Evolutionary conservation across 1,140 invertebrate genomes (phyloP).

Genomic region (Bombus soroeensis): DNA sequence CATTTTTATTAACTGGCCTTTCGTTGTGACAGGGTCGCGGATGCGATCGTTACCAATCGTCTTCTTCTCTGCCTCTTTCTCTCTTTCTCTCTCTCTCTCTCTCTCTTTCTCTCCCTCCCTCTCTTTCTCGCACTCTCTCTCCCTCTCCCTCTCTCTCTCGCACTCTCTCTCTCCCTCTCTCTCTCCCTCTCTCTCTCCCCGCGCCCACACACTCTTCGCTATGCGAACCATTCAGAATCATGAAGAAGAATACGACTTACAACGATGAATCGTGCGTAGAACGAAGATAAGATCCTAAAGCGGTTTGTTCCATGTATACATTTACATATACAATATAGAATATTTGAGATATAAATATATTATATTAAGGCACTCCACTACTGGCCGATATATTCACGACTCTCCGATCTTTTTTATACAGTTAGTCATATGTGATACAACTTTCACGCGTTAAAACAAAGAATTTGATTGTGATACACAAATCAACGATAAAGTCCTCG

Average conservation of each 20-base stretch:
- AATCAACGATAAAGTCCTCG: background rate
- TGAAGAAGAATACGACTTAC: background rate
- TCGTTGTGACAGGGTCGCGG: background rate
- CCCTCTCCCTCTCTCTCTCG: accelerated
- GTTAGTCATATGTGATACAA: background rate
- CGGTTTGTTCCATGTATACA: background rate
- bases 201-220: background rate
- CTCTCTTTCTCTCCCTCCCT: background rate
- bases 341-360: slow-evolving; percentile 50
- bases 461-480: background rate
- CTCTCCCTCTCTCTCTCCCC: no score
- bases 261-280: background rate
- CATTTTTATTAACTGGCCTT: slow-evolving; percentile 21
- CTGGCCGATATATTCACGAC: slow-evolving; percentile 36
- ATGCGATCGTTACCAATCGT: slow-evolving; percentile 3
- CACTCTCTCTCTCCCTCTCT: no score
- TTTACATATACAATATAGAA: slow-evolving; percentile 35
- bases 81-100: no score
- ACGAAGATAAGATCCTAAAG: background rate
- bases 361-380: slow-evolving; percentile 55
- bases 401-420: slow-evolving; percentile 13
- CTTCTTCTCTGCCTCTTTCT: background rate
- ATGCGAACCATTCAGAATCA: background rate
- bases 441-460: background rate
- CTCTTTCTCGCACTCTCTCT: accelerated